Base-by-base conservation (phyloP, 1,140 invertebrate genomes). In the Pseudomyrmex sp. region DNA sequence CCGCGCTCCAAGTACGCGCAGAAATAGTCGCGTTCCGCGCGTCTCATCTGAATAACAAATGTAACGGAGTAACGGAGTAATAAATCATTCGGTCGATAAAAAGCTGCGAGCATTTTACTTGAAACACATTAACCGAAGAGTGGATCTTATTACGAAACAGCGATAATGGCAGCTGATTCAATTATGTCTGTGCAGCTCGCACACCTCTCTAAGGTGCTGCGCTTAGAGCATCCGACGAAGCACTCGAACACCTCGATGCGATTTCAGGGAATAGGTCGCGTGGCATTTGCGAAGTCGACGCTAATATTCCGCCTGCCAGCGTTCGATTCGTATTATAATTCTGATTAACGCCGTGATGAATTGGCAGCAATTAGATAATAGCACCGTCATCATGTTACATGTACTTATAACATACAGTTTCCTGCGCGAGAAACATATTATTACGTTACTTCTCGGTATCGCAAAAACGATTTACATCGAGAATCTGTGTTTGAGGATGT, bases 221-320 rank as follows among this genome's bases (percentile, higher is more conserved):
- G n/a, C 58, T 20, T 1, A 18, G 9, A 54, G 5, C 68, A n/a
- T 20, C 13, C 13, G 20, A 1, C 8, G 20, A 35, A 10, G 46
- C 23, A n/a, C 12, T 66, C 15, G 5, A 52, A 54, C 7, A 79
- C 10, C 18, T 46, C 15, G 4, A 2, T 58, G 52, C 18, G 23
- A 69, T 79, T 70, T 79, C 50, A 69, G 35, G 18, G 13, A 35
- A 77, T 68, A 48, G 52, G 58, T 69, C 65, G 46, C 35, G 63
- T 69, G 75, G 46, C 65, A 79, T 79, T 79, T 79, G 75, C 52
- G 44, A 48, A 58, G 26, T 20, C 35, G 35, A 58, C 44, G 15
- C 52, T 63, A 58, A 59, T n/a, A 10, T 9, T 26, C 5, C 23
- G 8, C 65, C 1, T 18, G 52, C 50, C 12, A 54, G 35, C 46